phyloP scores from a whole-genome alignment of 1,140 invertebrate genomes.

The Camponotus vicinus region DNA sequence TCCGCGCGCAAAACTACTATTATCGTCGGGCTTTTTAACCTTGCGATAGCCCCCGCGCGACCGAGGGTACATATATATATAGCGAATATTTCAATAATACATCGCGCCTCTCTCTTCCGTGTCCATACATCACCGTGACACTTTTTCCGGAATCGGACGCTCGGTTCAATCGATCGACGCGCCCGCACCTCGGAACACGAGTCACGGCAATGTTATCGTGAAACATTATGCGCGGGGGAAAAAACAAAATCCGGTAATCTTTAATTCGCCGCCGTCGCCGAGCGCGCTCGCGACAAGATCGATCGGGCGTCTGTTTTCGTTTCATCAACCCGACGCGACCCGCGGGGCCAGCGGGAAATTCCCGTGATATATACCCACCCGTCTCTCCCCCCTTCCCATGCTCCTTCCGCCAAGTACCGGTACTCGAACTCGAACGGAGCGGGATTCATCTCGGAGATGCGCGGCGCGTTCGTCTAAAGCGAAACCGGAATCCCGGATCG shows the following conservation, averaged over 20 bases:
- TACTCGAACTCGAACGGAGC: constrained; percentile 66
- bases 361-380: constrained; percentile 52
- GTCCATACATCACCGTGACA: background rate
- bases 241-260: constrained; percentile 39
- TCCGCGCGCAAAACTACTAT: background rate
- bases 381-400: constrained; percentile 1
- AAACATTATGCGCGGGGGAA: constrained; percentile 38
- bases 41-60: constrained; percentile 26
- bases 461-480: constrained; percentile 15
- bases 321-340: constrained; percentile 55
- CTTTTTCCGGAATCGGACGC: constrained; percentile 31
- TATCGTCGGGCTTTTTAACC: background rate
- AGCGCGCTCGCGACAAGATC: constrained; percentile 47
- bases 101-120: background rate
- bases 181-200: constrained; percentile 2
- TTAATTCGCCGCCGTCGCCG: background rate
- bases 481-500: constrained; percentile 68
- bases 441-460: constrained; percentile 49
- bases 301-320: constrained; percentile 68
- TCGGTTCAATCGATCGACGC: constrained; percentile 27
- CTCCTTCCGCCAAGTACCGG: constrained; percentile 61
- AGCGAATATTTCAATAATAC: constrained; percentile 12
- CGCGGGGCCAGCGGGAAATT: constrained; percentile 62
- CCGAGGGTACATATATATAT: too few relatives aligned
- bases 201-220: constrained; percentile 21